phyloP scores from a whole-genome alignment of 2,113 vertebrate genomes.

The Chitala chitala region DNA sequence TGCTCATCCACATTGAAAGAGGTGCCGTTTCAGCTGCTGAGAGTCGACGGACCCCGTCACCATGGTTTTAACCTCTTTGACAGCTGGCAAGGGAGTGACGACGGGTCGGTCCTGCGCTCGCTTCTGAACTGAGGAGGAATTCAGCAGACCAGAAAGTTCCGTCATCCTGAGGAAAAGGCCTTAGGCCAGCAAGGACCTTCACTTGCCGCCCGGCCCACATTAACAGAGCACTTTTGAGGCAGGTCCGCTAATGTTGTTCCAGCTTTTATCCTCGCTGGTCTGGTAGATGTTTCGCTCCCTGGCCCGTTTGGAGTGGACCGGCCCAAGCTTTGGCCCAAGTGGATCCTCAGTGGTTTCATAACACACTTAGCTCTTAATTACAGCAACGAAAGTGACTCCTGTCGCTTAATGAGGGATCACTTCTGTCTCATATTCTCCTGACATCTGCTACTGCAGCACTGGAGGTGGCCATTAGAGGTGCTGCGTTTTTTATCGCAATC shows the following conservation, averaged over 20 bases:
- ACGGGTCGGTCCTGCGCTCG: no score
- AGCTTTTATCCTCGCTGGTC: background rate
- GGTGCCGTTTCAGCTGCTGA: background rate
- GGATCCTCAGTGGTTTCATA: background rate
- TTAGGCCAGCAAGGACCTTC: no score
- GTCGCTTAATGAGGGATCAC: background rate
- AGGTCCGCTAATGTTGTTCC: no score
- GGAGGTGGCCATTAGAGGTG: conserved; percentile 23
- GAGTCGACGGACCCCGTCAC: background rate
- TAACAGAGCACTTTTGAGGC: no score
- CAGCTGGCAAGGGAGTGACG: no score
- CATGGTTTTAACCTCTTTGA: no score
- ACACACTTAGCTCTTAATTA: background rate
- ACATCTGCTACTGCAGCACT: conserved; percentile 24
- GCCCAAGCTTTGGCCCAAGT: background rate
- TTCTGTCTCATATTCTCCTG: background rate
- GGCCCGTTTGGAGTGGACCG: background rate
- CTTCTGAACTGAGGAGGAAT: no score
- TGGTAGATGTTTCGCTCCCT: background rate
- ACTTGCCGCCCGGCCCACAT: no score
- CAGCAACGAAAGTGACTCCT: background rate
- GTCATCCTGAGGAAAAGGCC: no score
- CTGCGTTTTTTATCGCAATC: conserved; percentile 24
- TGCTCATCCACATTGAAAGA: conserved; percentile 40
- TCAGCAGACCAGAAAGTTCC: no score